Evolutionary conservation across 2,888 invertebrate genomes (phyloP), one percentile per base, ranked within the genome.

Genomic region (Listrodromus nycthemerus): DNA sequence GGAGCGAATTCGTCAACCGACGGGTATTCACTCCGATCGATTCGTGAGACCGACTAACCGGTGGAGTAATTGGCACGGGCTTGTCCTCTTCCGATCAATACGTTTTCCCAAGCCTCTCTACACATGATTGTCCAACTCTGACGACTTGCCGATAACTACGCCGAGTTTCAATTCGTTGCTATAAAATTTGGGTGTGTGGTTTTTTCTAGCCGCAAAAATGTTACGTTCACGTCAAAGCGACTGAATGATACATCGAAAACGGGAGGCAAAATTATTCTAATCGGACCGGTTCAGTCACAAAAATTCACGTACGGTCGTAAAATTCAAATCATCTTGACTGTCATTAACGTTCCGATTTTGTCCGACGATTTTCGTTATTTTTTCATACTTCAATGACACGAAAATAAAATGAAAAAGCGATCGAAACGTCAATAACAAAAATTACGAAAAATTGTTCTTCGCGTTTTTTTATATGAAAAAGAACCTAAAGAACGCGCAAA

Each of bases 1-100:
- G 30, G 6, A 33, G 19, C 33, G 50, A 16, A 65, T 74, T 74
- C 63, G 63, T 48, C 8, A 50, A 16, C 74, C 74, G 61, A 50
- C 33, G 63, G 21, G 63, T 48, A 19, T 74, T 63, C 48, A 63
- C 63, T 65, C 73, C 27, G 19, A 50, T 74, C 48, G 30, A 74
- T 33, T 16, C 13, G 45, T 5, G 1, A 50, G 3, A 33, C 21
- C 16, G n/a, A 7, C 13, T 1, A 61, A 45, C 1, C 19, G 41
- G 21, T 4, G 16, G 19, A 58, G 41, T 71, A 27, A 27, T 58
- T 61, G 58, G 71, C 71, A 61, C 10, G 27, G 16, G 16, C 1
- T 61, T n/a, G 16, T 30, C 27, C 10, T 13, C 13, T 30, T 61
- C 16, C 27, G 27, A 61, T 30, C 61, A n/a, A 30, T 61, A 27